Evolutionary conservation across 2,888 invertebrate genomes (phyloP), one percentile per base, ranked within the genome.

Genomic region (Agonopterix subpropinquella): DNA sequence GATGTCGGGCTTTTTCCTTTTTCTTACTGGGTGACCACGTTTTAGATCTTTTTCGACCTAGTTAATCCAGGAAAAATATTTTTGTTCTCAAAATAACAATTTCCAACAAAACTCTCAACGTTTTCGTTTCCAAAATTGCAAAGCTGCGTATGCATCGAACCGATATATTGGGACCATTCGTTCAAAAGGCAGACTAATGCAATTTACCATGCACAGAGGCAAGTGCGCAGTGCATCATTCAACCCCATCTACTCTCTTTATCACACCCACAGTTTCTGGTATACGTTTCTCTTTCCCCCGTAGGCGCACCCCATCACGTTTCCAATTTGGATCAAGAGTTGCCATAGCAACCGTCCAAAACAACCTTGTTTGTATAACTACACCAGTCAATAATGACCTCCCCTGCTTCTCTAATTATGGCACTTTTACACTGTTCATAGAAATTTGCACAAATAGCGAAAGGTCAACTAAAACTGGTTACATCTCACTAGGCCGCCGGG

Each of bases 281-380:
- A 53, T 59, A 47, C 49, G 41, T 50, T n/a, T 64, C 49, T 67
- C 69, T 57, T 60, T 64, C 62, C 56, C 64, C 50, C 65, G 61
- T 59, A 59, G 52, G 53, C 62, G 68, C 77, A 81, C 84, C 86
- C 87, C 67, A 68, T 52, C 61, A 60, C 57, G 59, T 67, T 59
- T 61, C 68, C 62, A 73, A 77, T 77, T 76, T 65, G 70, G 72
- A 79, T 78, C 72, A 72, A 65, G 63, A 67, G 85, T 88, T 68
- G 57, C 77, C 67, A 86, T 86, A 69, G 68, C 74, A 77, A 86
- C 85, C 65, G 61, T 57, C 71, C 72, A 77, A 83, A 86, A 81
- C 80, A 83, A 75, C 69, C 66, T 60, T 65, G 62, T 66, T 67
- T 70, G 59, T 56, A 53, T 52, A 61, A 53, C 37, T 47, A 47